Evolutionary conservation across 2,888 invertebrate genomes (phyloP).

Genomic region (Spisula subtruncata): DNA sequence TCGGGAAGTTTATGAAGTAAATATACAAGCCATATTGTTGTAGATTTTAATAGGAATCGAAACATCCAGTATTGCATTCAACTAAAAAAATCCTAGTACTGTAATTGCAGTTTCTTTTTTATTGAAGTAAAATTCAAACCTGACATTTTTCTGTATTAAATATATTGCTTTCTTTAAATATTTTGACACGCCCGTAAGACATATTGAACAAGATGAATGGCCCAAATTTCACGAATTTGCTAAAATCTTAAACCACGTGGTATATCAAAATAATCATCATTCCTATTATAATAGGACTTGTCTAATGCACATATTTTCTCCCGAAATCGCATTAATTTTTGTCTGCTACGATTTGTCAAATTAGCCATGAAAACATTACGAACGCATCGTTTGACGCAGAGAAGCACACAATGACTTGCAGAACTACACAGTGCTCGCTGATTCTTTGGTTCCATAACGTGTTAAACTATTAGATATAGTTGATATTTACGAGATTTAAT

Average conservation of each 20-base stretch:
- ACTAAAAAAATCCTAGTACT: too few relatives aligned
- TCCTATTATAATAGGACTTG: conserved; percentile 38
- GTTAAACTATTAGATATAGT: conserved; percentile 14
- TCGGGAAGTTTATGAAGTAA: too few relatives aligned
- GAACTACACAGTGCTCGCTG: background rate
- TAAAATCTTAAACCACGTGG: conserved; percentile 29
- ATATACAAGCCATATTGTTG: too few relatives aligned
- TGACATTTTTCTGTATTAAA: background rate
- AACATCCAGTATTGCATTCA: too few relatives aligned
- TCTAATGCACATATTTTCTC: conserved; percentile 40
- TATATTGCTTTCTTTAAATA: background rate
- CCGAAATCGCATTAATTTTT: conserved; percentile 46
- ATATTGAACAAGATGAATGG: background rate
- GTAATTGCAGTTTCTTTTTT: too few relatives aligned
- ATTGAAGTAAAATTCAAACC: background rate
- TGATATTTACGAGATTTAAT: conserved; percentile 53
- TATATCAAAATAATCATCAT: conserved; percentile 40
- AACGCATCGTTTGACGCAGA: background rate
- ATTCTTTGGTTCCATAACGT: conserved; percentile 3
- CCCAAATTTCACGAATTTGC: conserved; percentile 33
- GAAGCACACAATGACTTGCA: conserved; percentile 3
- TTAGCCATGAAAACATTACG: conserved; percentile 50
- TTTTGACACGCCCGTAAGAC: background rate
- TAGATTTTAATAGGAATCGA: too few relatives aligned
- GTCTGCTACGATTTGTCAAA: conserved; percentile 51